Base-by-base conservation (phyloP, 1,140 invertebrate species). In the Melipona quadrifasciata region DNA sequence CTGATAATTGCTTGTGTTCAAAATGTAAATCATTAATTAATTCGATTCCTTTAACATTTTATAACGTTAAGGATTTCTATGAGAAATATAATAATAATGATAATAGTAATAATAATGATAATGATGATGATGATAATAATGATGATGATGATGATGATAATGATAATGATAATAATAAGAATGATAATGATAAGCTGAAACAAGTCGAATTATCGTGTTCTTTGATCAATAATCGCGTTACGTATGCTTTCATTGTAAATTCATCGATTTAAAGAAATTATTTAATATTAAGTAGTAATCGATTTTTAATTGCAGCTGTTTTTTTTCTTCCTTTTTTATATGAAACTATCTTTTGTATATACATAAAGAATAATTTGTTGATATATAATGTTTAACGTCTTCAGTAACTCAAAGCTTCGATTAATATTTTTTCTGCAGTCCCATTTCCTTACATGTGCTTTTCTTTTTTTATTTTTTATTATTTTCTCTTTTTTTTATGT, bases 341-440 rank as follows among this genome's bases (percentile, higher is more conserved):
- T 71, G 19, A 53, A 53, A 84, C 53, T 70, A 67, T 79, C 39
- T 79, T 53, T 1, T 83, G 65, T 83, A 83, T 17, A 72, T 68
- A 79, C 19, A n/a, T 73, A 82, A 68, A 70, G n/a, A 72, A 77
- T 68, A 79, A 79, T 84, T 84, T 84, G 67, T 84, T 78, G 67
- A 83, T 71, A 24, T 12, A 53, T 39, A 70, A 57, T 6, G 34
- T 47, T 82, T 75, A 57, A 51, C 31, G 24, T 68, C 11, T 21
- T 53, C 24, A 17, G 8, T 78, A 53, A 24, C 58, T n/a, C 12
- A 12, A 51, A 65, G 39, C 19, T 65, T 53, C 65, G 31, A 27
- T 27, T 58, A 77, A 57, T 83, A n/a, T 58, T 78, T 16, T 51
- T 24, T 47, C 67, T 31, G 6, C 39, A 61, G n/a, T 74, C 1